Conservation (phyloP, 2,797 vertebrate genomes). For the Odontamblyopus rebecca region DNA sequence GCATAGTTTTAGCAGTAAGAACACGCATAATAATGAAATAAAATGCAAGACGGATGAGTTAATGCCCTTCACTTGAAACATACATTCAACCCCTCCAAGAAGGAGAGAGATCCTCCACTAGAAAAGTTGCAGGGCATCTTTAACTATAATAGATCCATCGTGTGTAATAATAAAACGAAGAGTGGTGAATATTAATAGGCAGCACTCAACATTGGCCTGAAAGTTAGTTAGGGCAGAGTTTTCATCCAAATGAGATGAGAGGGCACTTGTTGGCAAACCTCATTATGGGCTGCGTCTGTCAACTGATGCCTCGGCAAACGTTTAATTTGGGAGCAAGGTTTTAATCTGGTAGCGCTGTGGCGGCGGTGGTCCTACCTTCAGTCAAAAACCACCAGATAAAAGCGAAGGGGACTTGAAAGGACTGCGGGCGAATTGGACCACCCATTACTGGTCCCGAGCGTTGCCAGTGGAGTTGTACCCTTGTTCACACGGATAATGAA, state of each 20-base stretch:
- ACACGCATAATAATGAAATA: too few relatives aligned
- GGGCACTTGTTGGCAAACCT: background rate
- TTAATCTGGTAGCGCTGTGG: slow-evolving; percentile 12
- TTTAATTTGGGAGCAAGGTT: slow-evolving; percentile 11
- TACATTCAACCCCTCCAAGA: too few relatives aligned
- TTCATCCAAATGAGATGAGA: background rate
- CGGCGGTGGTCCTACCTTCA: slow-evolving; percentile 12
- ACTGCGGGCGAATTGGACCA: slow-evolving; percentile 12
- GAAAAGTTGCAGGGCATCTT: background rate
- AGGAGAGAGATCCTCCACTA: too few relatives aligned
- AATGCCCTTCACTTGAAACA: too few relatives aligned
- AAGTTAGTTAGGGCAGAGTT: background rate
- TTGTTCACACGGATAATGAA: slow-evolving; percentile 35
- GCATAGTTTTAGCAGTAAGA: too few relatives aligned
- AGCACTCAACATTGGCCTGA: background rate
- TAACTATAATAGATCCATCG: too few relatives aligned
- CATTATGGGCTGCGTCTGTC: slow-evolving; percentile 4
- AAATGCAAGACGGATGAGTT: too few relatives aligned
- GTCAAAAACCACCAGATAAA: slow-evolving; percentile 34
- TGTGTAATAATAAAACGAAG: background rate
- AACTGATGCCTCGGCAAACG: slow-evolving; percentile 2
- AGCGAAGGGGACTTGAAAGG: slow-evolving; percentile 12
- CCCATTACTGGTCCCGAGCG: slow-evolving; percentile 32
- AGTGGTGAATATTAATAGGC: background rate
- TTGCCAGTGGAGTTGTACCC: slow-evolving; percentile 7